Conservation (phyloP, 2,888 invertebrate species). For the Hoplodrina ambigua region DNA sequence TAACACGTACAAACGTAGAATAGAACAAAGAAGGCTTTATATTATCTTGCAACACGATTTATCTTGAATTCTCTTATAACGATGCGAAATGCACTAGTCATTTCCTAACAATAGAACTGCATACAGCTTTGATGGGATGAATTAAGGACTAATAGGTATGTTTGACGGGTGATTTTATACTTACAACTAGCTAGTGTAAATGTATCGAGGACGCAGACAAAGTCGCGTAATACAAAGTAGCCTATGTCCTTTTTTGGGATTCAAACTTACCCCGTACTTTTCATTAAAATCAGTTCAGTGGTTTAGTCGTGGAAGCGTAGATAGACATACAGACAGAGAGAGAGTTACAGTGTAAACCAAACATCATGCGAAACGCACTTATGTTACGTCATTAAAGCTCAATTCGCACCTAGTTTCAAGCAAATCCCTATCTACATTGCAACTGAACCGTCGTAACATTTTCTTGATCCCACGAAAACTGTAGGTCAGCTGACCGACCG, state of each 20-base stretch:
- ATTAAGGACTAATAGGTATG: not conserved
- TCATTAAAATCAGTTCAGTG: no score
- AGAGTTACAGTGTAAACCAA: not conserved
- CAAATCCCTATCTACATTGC: not conserved
- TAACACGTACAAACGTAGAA: constrained; percentile 15
- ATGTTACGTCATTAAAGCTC: not conserved
- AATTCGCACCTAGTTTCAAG: not conserved
- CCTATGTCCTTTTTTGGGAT: no score
- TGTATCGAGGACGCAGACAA: no score
- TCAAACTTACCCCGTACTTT: no score
- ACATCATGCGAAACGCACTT: not conserved
- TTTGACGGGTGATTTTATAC: constrained; percentile 1
- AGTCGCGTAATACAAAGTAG: no score
- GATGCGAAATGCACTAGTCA: constrained; percentile 28
- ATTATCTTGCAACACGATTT: constrained; percentile 31
- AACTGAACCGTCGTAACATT: constrained; percentile 18
- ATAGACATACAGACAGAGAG: no score
- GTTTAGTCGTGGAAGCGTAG: no score
- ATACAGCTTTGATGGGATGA: not conserved
- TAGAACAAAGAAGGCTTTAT: constrained; percentile 35
- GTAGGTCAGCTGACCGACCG: constrained; percentile 50
- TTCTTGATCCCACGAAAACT: constrained; percentile 37
- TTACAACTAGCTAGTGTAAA: no score
- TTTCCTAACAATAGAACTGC: constrained; percentile 11
- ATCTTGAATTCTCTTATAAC: constrained; percentile 24